Evolutionary conservation across 2,888 invertebrate species (phyloP).

Genomic region (Sphaerophoria rueppellii): DNA sequence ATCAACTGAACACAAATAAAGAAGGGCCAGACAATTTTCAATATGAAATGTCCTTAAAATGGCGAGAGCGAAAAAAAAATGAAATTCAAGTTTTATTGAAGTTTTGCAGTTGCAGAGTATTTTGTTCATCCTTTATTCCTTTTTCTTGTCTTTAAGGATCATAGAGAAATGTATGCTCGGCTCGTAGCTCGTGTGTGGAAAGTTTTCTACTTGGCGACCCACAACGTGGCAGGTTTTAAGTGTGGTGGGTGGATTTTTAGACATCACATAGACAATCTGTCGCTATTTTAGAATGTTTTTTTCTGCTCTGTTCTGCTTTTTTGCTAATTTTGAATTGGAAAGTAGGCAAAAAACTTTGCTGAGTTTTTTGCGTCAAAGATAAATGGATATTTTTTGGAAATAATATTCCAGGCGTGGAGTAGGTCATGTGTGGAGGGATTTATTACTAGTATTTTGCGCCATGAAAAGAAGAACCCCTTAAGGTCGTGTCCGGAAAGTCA

Average conservation of each 20-base stretch:
- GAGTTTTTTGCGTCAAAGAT: constrained; percentile 23
- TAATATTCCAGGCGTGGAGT: not conserved
- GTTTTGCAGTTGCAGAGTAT: constrained; percentile 38
- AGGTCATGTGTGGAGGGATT: not conserved
- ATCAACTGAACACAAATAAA: not conserved
- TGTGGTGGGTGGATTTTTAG: constrained; percentile 52
- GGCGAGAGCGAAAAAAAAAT: not conserved
- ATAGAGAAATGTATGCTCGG: not conserved
- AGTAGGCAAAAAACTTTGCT: constrained; percentile 24
- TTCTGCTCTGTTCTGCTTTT: not conserved
- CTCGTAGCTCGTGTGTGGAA: not conserved
- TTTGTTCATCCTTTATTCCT: not conserved
- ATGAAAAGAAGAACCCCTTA: not conserved
- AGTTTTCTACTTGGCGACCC: constrained; percentile 1
- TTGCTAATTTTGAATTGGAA: constrained; percentile 40
- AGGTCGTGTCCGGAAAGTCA: too few relatives aligned
- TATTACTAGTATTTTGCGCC: not conserved
- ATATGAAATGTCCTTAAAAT: constrained; percentile 38
- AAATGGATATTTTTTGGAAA: not conserved
- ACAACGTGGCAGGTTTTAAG: constrained; percentile 47
- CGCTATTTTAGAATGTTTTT: constrained; percentile 43
- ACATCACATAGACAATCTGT: constrained; percentile 58
- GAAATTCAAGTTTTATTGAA: constrained; percentile 48
- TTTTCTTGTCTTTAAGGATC: not conserved
- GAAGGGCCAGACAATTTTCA: constrained; percentile 32